Evolutionary conservation across 2,797 vertebrate species (phyloP).

Genomic region (Nothura maculosa): DNA sequence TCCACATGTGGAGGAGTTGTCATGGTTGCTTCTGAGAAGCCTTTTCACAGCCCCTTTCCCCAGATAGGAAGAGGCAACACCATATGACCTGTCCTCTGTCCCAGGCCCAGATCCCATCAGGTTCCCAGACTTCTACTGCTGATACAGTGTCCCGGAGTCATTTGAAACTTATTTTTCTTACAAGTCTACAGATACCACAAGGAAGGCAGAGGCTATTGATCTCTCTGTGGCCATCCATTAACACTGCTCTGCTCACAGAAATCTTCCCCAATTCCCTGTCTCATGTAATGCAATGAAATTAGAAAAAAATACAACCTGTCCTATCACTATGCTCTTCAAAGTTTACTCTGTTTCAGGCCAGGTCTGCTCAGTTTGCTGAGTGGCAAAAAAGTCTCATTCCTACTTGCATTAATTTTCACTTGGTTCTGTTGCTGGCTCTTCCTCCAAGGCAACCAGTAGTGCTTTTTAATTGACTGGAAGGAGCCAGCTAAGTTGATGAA

Average conservation of each 20-base stretch:
- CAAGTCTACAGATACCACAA: neutral
- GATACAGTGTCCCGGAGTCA: fast-evolving
- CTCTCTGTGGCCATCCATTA: fast-evolving
- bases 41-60: neutral
- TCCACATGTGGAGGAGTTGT: neutral
- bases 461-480: slow-evolving; percentile 45
- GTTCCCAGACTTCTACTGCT: neutral
- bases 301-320: neutral
- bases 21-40: neutral
- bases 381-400: neutral
- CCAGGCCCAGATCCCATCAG: neutral
- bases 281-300: neutral
- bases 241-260: fast-evolving
- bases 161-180: neutral
- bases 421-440: neutral
- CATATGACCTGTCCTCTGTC: neutral
- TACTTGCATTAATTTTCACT: neutral
- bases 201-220: neutral
- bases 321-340: neutral
- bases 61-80: neutral
- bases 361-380: neutral
- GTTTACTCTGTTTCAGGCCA: fast-evolving
- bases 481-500: slow-evolving; percentile 13
- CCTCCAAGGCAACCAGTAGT: neutral
- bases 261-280: neutral